Evolutionary conservation across 2,113 vertebrate species (phyloP), one percentile per base, ranked within the genome.

Genomic region (Edolisoma coerulescens): DNA sequence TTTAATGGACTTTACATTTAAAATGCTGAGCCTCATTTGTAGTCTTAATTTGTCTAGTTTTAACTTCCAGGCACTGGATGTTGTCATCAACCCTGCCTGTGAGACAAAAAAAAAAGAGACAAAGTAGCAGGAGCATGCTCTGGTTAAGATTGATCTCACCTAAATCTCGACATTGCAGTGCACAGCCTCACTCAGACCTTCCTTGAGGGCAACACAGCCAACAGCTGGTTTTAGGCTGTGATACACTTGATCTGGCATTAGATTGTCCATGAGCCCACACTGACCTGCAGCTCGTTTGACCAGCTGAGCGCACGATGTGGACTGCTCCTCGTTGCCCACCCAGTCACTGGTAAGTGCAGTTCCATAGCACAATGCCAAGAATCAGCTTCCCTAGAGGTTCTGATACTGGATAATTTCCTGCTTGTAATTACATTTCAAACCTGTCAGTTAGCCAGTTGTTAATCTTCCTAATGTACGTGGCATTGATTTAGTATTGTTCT

Each of bases 401-500:
- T 73, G 61, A 57, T 13, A 14, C 18, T 42, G 45, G 32, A 61
- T 57, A 22, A 77, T 84, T 95, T 89, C 50, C 76, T 89, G 13
- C 54, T 35, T 50, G 28, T 61, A 86, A 90, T 77, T 90, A 16
- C 41, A 61, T 84, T 90, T 89, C 57, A 53, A 73, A 69, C 13
- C 53, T 80, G 37, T 70, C 67, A 47, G 59, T 50, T 60, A 79
- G 52, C 41, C 73, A 37, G 71, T 16, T 76, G 35, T 63, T 89
- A 77, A 89, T 83, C 32, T 24, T 13, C 54, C 71, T 86, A 73
- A 92, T 52, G 83, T 42, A 79, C 21, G 41, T 23, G 47, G n/a
- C 45, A 84, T 73, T 81, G 89, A 77, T 92, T 92, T 89, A 30
- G 16, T 70, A 35, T 35, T 71, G 54, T 74, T 92, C 73, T 80